These are phyloP conservation scores for Polypedilum vanderplanki DNA, from an alignment of 1,140 invertebrate species.

Conservation along the genomic window DNA sequence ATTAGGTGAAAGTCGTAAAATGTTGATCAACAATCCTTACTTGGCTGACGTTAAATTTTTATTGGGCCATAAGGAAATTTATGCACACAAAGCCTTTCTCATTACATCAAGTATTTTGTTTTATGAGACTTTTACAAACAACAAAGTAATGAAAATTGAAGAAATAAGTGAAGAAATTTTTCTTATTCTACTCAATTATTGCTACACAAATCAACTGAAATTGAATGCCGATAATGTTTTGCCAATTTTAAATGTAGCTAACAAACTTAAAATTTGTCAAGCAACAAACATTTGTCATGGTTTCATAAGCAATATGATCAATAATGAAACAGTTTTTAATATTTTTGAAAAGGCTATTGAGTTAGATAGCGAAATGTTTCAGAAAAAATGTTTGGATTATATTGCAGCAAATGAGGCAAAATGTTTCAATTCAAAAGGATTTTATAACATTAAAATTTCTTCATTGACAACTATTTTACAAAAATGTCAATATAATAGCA, in stretches of 20 bases:
- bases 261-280: neutral
- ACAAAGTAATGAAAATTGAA: neutral
- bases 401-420: neutral
- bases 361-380: neutral
- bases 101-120: neutral
- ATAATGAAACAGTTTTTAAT: neutral
- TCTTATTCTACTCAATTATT: neutral
- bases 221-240: neutral
- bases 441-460: neutral
- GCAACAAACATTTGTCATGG: neutral
- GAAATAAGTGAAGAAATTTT: neutral
- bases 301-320: neutral
- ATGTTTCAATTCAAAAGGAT: constrained; percentile 21
- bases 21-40: neutral
- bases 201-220: neutral
- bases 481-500: neutral
- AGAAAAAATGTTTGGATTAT: neutral
- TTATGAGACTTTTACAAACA: neutral
- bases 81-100: neutral
- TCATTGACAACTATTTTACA: neutral
- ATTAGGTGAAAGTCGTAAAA: neutral
- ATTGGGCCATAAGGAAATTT: neutral
- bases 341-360: constrained; percentile 9
- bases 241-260: neutral
- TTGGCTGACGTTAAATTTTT: neutral